These are phyloP conservation scores for Zaprionus africanus DNA, from an alignment of 1,140 invertebrate species.

Conservation along the genomic window DNA sequence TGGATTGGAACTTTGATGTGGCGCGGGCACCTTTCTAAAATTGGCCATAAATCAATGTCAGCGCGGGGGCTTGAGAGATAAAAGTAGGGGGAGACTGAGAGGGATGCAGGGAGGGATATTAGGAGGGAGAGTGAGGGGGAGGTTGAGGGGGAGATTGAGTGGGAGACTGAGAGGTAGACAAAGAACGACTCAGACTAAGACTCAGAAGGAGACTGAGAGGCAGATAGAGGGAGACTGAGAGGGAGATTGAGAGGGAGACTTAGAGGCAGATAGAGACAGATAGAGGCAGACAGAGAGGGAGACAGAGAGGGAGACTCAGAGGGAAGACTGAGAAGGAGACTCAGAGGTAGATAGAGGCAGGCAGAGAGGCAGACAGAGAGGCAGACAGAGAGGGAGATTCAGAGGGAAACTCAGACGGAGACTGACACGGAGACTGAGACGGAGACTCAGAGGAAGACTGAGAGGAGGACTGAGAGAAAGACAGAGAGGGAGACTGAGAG, in stretches of 20 bases:
- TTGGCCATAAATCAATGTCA: constrained; percentile 10
- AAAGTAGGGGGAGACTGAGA: neutral
- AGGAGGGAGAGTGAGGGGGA: neutral
- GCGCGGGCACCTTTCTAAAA: constrained; percentile 60
- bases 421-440: no score
- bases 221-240: neutral
- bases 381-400: neutral
- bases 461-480: no score
- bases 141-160: neutral
- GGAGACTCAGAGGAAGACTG: neutral
- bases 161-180: neutral
- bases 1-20: neutral
- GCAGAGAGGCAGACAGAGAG: neutral
- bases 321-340: no score
- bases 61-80: neutral
- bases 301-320: no score
- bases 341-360: no score
- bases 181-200: no score
- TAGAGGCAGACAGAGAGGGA: no score
- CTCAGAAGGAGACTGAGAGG: neutral
- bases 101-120: neutral
- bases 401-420: no score
- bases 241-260: neutral
- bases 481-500: neutral
- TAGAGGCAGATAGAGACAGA: no score